phyloP scores from a whole-genome alignment of 2,888 invertebrate species.

The Diaperis boleti region DNA sequence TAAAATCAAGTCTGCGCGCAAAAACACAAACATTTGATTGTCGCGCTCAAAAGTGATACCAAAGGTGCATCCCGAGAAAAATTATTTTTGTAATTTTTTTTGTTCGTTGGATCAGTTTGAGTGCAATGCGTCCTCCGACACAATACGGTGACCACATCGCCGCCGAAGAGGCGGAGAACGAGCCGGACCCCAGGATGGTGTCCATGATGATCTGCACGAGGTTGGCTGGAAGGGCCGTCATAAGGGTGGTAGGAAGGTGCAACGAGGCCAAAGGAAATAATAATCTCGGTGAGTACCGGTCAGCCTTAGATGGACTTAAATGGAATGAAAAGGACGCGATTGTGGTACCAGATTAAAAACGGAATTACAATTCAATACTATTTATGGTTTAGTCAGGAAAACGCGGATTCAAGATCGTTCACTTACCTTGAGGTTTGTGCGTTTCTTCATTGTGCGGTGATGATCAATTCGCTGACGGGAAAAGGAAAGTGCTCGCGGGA shows the following conservation, averaged over 20 bases:
- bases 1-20: conserved; percentile 56
- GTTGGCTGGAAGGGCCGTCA: conserved; percentile 88
- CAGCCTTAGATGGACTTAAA: conserved; percentile 58
- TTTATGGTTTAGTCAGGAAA: conserved; percentile 58
- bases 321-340: conserved; percentile 55
- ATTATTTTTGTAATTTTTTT: too few relatives aligned
- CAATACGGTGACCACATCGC: conserved; percentile 78
- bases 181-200: conserved; percentile 71
- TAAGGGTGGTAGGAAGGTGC: conserved; percentile 89
- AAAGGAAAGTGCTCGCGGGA: conserved; percentile 25
- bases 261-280: conserved; percentile 92
- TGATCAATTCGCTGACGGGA: neutral
- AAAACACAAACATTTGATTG: conserved; percentile 57
- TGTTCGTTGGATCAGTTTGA: conserved; percentile 60
- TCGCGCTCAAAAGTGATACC: conserved; percentile 64
- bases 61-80: conserved; percentile 56
- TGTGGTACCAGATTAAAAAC: conserved; percentile 13
- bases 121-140: conserved; percentile 76
- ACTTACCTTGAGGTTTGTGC: conserved; percentile 47
- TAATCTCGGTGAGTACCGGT: conserved; percentile 77
- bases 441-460: conserved; percentile 26
- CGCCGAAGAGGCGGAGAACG: conserved; percentile 71
- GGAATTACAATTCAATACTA: conserved; percentile 53
- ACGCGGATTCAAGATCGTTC: conserved; percentile 44
- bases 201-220: conserved; percentile 87